Base-by-base conservation (phyloP, 2,113 vertebrate species). In the Indicator indicator region DNA sequence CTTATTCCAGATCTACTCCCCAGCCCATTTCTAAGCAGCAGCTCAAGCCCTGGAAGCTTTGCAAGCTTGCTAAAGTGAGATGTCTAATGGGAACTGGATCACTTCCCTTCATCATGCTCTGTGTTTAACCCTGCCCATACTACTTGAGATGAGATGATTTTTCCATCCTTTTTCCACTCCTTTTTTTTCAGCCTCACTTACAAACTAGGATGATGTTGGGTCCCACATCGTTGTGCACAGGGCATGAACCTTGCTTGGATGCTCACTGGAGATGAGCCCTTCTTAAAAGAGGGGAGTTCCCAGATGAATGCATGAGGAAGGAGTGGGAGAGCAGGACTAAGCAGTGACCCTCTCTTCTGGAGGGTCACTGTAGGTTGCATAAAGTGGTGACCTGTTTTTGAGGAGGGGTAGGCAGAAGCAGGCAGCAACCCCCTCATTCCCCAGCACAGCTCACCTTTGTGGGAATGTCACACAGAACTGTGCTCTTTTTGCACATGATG, bases 1-100 rank as follows among this genome's bases (percentile, higher is more conserved):
- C 65, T 88, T 83, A 38, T 92, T 88, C 67, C 58, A 81, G 14
- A 82, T 65, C 40, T 69, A 28, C n/a, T 79, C 48, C 33, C n/a
- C 63, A 67, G 83, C 68, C 24, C 18, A 67, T 91, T 91, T 86
- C 64, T 56, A 67, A 83, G 50, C 52, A 94, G 68, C 42, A 59
- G 56, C 85, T 83, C 28, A 78, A 44, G 76, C 0, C 1, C 16
- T 65, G 23, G 44, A 58, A 85, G 73, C 59, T 73, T 77, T 63
- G 65, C 44, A 59, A 65, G 26, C 52, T 86, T 89, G 23, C 36
- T 91, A 5, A 80, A 46, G 28, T 42, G 24, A 67, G 19, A 26
- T 59, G 18, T 70, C 30, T 85, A 42, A 63, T 58, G 36, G 59
- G 42, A 93, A 28, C 36, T 69, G 64, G 46, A 74, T 93, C 21